phyloP scores from a whole-genome alignment of 1,140 invertebrate species.

The Microplitis mediator region DNA sequence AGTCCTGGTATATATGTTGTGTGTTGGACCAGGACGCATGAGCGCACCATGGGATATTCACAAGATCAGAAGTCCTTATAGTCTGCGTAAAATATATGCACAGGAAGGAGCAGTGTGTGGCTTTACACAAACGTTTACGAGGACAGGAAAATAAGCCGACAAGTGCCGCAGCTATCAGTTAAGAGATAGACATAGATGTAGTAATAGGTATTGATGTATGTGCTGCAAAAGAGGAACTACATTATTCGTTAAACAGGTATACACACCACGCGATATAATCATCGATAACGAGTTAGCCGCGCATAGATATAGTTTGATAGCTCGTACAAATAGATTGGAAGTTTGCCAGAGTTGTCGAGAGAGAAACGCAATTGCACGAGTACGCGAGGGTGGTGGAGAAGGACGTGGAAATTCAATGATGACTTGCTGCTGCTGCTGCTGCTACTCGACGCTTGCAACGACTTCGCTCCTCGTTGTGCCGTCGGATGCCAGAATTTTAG shows the following conservation, averaged over 20 bases:
- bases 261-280: conserved; percentile 22
- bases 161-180: not conserved
- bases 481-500: conserved; percentile 18
- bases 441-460: too few species aligned
- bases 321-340: conserved; percentile 27
- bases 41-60: conserved; percentile 4
- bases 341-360: conserved; percentile 22
- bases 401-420: conserved; percentile 20
- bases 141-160: not conserved
- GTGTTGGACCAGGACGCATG: conserved; percentile 25
- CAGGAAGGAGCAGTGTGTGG: too few species aligned
- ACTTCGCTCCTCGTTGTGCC: not conserved
- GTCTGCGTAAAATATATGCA: not conserved
- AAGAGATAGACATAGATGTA: not conserved
- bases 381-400: not conserved
- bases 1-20: not conserved
- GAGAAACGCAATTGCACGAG: conserved; percentile 13
- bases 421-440: not conserved
- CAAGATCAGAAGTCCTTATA: not conserved
- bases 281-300: conserved; percentile 21
- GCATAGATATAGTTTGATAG: conserved; percentile 15
- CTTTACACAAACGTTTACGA: too few species aligned
- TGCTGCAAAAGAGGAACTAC: not conserved
- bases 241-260: conserved; percentile 28
- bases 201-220: too few species aligned